Evolutionary conservation across 2,797 vertebrate species (phyloP), one percentile per base, ranked within the genome.

Genomic region (Smutsia gigantea): DNA sequence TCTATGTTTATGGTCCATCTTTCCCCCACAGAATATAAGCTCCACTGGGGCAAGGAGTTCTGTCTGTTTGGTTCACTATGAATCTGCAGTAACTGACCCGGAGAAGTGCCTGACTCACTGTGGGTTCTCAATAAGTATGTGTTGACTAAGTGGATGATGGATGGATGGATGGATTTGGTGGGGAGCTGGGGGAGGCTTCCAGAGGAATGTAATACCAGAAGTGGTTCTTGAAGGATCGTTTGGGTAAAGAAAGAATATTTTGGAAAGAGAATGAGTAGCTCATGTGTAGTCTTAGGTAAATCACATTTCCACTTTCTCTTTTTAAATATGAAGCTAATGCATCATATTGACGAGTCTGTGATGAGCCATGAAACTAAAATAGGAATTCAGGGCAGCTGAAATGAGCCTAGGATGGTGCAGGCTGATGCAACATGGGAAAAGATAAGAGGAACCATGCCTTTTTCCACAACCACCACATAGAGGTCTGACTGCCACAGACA

Each of bases 391-490:
- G 23, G 17, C 21, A 68, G 39, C 19, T 39, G 34, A 66, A 85
- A n/a, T 31, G 77, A 82, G 64, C 21, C 71, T 81, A 42, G 2
- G 39, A 64, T 27, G 12, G 61, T 2, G 27, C 5, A 68, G 57
- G 79, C 79, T 92, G 90, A 90, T 18, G n/a, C n/a, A 93, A 93
- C 27, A 61, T 5, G 64, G 86, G 25, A 34, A 78, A 68, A 88
- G 37, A 63, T 21, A 63, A 78, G 89, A 93, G 93, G 78, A 89
- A 81, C 37, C 29, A 9, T 23, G 72, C 31, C 61, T 57, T 66
- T 90, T 64, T 91, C 83, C 29, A 77, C 14, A 88, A 21, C 31
- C 39, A 34, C 13, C 29, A 49, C 15, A 39, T 14, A 2, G 21
- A 82, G 63, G 27, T 74, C 21, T 9, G 34, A 64, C 57, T 12